Conservation (phyloP, 2,888 invertebrate genomes). For the Norana najaformis region DNA sequence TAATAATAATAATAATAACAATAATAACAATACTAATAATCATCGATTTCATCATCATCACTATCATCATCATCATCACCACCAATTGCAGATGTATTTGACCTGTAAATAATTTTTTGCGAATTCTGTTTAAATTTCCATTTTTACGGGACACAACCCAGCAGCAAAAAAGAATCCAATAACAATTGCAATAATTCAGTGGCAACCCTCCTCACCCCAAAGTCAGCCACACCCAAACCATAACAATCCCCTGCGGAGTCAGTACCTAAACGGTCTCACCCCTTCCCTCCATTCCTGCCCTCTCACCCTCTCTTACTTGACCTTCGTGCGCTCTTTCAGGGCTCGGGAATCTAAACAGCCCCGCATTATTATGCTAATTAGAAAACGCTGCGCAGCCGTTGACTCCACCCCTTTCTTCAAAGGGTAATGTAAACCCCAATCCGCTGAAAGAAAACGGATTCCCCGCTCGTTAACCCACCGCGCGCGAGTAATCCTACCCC, state of each 20-base stretch:
- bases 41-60: too few relatives aligned
- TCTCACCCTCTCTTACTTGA: not conserved
- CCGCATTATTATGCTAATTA: not conserved
- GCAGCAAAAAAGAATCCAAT: too few relatives aligned
- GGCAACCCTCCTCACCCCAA: not conserved
- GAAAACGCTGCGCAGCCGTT: not conserved
- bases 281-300: not conserved
- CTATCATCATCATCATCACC: too few relatives aligned
- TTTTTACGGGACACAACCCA: too few relatives aligned
- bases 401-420: not conserved
- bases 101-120: too few relatives aligned
- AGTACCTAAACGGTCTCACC: not conserved
- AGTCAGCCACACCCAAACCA: not conserved
- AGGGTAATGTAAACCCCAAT: not conserved
- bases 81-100: too few relatives aligned
- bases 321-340: not conserved
- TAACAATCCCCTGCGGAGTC: not conserved
- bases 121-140: too few relatives aligned
- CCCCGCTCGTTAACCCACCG: not conserved
- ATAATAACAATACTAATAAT: too few relatives aligned
- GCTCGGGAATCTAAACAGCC: not conserved
- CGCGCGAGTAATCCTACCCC: not conserved
- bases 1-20: too few relatives aligned
- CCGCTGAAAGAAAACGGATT: not conserved
- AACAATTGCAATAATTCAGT: too few relatives aligned